Evolutionary conservation across 2,888 invertebrate genomes (phyloP).

Genomic region (Campaea margaritaria): DNA sequence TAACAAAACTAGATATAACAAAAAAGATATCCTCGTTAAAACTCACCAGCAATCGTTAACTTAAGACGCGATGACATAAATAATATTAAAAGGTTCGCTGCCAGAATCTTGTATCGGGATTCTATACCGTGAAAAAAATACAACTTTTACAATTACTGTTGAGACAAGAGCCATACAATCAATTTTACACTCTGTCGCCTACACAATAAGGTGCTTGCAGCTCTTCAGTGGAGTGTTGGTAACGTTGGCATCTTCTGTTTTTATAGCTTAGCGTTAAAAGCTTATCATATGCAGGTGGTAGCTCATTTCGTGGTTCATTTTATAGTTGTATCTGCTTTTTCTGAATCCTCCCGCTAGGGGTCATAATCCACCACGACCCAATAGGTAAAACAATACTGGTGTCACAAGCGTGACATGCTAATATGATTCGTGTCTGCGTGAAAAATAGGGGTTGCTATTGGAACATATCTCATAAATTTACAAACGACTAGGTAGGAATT

Average conservation of each 20-base stretch:
- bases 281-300: slow-evolving; percentile 62
- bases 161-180: slow-evolving; percentile 10
- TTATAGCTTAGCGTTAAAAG: slow-evolving; percentile 62
- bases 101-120: slow-evolving; percentile 56
- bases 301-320: slow-evolving; percentile 55
- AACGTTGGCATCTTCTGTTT: slow-evolving; percentile 47
- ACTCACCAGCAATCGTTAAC: slow-evolving; percentile 51
- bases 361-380: neutral
- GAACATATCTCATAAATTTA: neutral
- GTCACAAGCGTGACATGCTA: neutral
- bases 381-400: neutral
- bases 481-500: slow-evolving; percentile 4
- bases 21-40: slow-evolving; percentile 68
- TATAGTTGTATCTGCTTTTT: slow-evolving; percentile 50
- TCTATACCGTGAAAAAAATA: slow-evolving; percentile 33
- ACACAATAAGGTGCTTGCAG: slow-evolving; percentile 23
- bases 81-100: slow-evolving; percentile 69
- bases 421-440: neutral
- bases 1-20: slow-evolving; percentile 67
- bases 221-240: neutral
- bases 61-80: slow-evolving; percentile 75
- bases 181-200: slow-evolving; percentile 22
- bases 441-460: slow-evolving; percentile 1
- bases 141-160: slow-evolving; percentile 9
- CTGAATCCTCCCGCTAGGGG: slow-evolving; percentile 26